Conservation (phyloP, 2,888 invertebrate genomes). For the Saturnia pavonia region DNA sequence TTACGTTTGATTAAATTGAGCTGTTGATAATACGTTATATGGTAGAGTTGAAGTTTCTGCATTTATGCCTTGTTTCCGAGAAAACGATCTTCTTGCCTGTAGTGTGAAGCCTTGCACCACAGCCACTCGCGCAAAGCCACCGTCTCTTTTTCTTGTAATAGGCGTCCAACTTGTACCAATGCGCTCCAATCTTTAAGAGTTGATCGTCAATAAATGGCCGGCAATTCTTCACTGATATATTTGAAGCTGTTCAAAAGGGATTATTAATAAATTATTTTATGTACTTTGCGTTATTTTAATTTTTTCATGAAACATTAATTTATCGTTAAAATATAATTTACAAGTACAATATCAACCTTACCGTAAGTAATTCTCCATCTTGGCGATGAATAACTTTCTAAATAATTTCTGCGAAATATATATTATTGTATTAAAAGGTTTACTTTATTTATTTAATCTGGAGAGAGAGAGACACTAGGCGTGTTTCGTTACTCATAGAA, state of each 20-base stretch:
- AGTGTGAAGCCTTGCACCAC: conserved; percentile 71
- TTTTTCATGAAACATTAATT: background rate
- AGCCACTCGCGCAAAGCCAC: conserved; percentile 72
- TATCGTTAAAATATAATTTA: background rate
- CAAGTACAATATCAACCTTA: background rate
- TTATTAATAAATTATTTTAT: conserved; percentile 1
- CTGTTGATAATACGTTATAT: conserved; percentile 40
- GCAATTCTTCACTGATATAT: background rate
- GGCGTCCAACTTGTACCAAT: conserved; percentile 68
- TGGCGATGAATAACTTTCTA: background rate
- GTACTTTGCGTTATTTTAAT: background rate
- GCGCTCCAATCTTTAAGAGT: conserved; percentile 62
- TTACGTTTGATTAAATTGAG: background rate
- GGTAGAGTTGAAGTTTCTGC: conserved; percentile 51
- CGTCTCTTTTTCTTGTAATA: conserved; percentile 62
- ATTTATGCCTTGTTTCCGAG: conserved; percentile 62
- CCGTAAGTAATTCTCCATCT: background rate
- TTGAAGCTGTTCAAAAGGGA: conserved; percentile 13
- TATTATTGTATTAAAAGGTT: background rate
- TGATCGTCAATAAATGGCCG: conserved; percentile 35
- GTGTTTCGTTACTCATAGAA: background rate
- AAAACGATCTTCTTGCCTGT: conserved; percentile 66
- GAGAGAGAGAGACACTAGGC: background rate
- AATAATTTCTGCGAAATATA: background rate
- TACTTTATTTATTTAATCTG: background rate